Percentiles rank a stretch among this genome's conserved stretches.
Conservation (phyloP, 2,888 invertebrate species). For the Mythimna ferrago region DNA sequence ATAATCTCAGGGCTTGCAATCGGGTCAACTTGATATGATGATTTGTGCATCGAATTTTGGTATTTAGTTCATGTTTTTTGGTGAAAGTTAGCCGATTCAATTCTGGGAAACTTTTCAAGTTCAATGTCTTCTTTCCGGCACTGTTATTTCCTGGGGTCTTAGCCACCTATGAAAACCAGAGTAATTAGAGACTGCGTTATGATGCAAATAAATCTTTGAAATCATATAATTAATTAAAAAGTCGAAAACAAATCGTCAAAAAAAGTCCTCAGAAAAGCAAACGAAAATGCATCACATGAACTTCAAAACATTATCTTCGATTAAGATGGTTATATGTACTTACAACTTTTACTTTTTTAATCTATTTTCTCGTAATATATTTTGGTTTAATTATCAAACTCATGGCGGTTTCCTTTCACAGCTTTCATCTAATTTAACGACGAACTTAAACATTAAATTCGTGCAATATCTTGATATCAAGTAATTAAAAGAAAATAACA, state of each 20-base stretch:
- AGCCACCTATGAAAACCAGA: background rate
- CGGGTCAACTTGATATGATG: slow-evolving; percentile 57
- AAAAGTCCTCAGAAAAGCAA: no score
- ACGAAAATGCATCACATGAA: no score
- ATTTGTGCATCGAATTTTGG: slow-evolving; percentile 22
- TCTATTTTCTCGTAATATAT: background rate
- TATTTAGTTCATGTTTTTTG: background rate
- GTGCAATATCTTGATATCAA: background rate
- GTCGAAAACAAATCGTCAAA: background rate
- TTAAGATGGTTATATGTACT: no score
- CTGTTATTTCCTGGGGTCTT: background rate
- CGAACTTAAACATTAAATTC: background rate
- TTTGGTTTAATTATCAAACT: background rate
- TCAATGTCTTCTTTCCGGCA: background rate
- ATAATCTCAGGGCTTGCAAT: slow-evolving; percentile 77
- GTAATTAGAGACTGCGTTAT: background rate
- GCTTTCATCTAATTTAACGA: background rate
- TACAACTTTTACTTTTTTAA: background rate
- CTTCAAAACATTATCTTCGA: no score
- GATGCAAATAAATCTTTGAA: background rate
- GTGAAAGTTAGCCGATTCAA: no score
- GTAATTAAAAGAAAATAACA: background rate
- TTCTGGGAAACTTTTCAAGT: background rate
- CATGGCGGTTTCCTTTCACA: background rate
- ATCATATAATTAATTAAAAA: background rate